Conservation (phyloP, 2,888 invertebrate species). For the Dexiosoma caninum region DNA sequence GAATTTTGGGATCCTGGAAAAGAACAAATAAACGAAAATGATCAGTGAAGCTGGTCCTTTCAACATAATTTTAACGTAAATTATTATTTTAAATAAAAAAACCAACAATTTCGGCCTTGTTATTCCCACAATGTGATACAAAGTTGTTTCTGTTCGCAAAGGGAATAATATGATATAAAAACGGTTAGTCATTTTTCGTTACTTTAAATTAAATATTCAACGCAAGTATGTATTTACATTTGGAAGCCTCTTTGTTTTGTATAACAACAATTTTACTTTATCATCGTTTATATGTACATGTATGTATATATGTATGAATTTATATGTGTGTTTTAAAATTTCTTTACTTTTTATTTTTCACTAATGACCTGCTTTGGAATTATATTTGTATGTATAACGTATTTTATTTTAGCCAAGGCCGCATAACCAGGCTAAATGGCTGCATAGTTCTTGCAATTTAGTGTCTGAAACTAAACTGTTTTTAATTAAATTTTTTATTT, state of each 20-base stretch:
- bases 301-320: no score
- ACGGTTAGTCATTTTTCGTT: no score
- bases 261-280: not conserved
- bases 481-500: conserved; percentile 46
- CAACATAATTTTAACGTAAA: not conserved
- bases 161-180: no score
- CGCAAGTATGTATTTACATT: no score
- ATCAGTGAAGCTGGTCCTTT: no score
- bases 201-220: no score
- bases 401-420: not conserved
- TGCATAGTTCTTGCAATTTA: not conserved
- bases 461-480: conserved; percentile 2
- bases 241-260: not conserved
- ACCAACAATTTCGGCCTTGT: not conserved
- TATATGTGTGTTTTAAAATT: not conserved
- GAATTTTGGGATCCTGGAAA: conserved; percentile 87
- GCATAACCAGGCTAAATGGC: not conserved
- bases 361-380: not conserved
- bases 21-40: no score
- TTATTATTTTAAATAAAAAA: not conserved
- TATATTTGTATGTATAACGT: not conserved
- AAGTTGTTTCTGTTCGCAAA: no score
- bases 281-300: not conserved
- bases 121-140: no score
- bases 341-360: not conserved